Evolutionary conservation across 2,888 invertebrate genomes (phyloP).

Genomic region (Synanthedon vespiformis): DNA sequence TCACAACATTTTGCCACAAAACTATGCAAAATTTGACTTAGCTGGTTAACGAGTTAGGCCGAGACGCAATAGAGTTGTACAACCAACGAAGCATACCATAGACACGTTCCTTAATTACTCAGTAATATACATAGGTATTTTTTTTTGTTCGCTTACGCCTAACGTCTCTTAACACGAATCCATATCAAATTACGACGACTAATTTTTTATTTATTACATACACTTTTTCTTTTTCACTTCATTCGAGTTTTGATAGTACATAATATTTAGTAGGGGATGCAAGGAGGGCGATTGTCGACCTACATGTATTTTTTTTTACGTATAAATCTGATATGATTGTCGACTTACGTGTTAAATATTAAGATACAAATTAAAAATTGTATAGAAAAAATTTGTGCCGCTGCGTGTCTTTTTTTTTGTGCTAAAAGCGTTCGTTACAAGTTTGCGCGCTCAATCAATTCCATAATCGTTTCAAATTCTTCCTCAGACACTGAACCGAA

Average conservation of each 20-base stretch:
- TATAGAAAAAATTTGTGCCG: slow-evolving; percentile 34
- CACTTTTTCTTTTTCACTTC: slow-evolving; percentile 24
- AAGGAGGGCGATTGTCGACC: neutral
- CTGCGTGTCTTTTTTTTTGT: slow-evolving; percentile 15
- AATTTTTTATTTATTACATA: slow-evolving; percentile 47
- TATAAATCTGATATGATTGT: slow-evolving; percentile 69
- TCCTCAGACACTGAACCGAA: neutral
- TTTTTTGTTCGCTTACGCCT: slow-evolving; percentile 36
- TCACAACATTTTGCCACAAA: too few species aligned
- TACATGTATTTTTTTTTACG: slow-evolving; percentile 42
- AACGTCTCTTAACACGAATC: slow-evolving; percentile 40
- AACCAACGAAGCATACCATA: neutral
- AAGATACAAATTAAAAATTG: slow-evolving; percentile 38
- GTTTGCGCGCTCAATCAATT: slow-evolving; percentile 30
- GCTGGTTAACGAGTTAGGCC: too few species aligned
- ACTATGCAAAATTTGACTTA: too few species aligned
- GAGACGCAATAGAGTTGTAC: neutral
- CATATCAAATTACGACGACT: slow-evolving; percentile 61
- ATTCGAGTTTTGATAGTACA: neutral
- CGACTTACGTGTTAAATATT: slow-evolving; percentile 29
- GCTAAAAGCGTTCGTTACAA: neutral
- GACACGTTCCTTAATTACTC: slow-evolving; percentile 18
- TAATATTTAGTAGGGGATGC: too few species aligned
- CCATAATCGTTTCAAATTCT: slow-evolving; percentile 11
- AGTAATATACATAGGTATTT: slow-evolving; percentile 38